Evolutionary conservation across 2,797 vertebrate genomes (phyloP).

Genomic region (Gymnodraco acuticeps): DNA sequence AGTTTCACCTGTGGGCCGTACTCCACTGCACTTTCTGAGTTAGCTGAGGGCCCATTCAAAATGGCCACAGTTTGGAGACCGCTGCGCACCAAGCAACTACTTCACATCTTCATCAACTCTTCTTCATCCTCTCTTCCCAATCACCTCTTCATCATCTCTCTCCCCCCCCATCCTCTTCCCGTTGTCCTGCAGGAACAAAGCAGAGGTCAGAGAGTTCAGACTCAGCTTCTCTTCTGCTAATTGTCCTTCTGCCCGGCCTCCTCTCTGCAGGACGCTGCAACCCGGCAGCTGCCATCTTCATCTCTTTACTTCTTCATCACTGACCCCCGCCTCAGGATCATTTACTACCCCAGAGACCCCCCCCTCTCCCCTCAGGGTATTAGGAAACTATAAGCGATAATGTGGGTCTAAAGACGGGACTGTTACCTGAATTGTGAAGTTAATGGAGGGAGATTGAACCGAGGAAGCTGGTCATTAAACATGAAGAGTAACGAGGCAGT

Average conservation of each 20-base stretch:
- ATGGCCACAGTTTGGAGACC: no score
- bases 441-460: slow-evolving; percentile 37
- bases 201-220: slow-evolving; percentile 78
- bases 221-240: slow-evolving; percentile 84
- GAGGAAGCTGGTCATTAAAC: neutral
- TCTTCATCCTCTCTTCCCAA: no score
- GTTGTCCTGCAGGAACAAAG: slow-evolving; percentile 52
- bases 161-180: neutral
- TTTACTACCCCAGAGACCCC: slow-evolving; percentile 32
- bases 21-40: no score
- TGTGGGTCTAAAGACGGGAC: slow-evolving; percentile 56
- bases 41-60: no score
- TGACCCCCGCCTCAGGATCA: slow-evolving; percentile 51
- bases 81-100: no score
- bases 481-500: neutral
- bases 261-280: slow-evolving; percentile 67
- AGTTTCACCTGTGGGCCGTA: no score
- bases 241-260: slow-evolving; percentile 79
- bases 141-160: no score
- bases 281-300: slow-evolving; percentile 73
- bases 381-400: slow-evolving; percentile 48
- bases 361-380: neutral
- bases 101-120: no score
- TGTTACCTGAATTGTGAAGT: slow-evolving; percentile 27
- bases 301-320: slow-evolving; percentile 29